phyloP scores from a whole-genome alignment of 2,888 invertebrate genomes.

The Lithophane socia region DNA sequence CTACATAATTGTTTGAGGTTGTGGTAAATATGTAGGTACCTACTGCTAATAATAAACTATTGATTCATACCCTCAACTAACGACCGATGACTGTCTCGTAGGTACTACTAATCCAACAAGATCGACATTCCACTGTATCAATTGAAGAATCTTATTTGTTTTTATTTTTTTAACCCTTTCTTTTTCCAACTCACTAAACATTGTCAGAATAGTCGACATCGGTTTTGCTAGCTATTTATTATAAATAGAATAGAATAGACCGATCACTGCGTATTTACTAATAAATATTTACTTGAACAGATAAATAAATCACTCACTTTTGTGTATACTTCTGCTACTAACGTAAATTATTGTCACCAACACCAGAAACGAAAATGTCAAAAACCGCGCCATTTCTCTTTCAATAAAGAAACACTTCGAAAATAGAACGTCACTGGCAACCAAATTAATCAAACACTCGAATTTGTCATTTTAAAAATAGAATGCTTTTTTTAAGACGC shows the following conservation, averaged over 20 bases:
- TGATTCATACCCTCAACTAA: constrained; percentile 17
- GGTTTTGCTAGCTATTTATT: no score
- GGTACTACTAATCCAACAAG: no score
- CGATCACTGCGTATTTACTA: constrained; percentile 6
- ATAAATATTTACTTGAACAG: constrained; percentile 13
- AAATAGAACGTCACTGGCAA: constrained; percentile 43
- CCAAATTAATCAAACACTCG: constrained; percentile 33
- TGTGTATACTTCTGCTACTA: constrained; percentile 57
- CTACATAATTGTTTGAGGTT: constrained; percentile 11
- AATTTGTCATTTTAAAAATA: constrained; percentile 54
- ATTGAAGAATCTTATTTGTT: no score
- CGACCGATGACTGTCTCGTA: background rate
- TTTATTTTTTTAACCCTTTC: no score
- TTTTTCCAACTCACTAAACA: no score
- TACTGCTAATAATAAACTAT: constrained; percentile 8
- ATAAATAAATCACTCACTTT: constrained; percentile 49
- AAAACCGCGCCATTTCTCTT: constrained; percentile 56
- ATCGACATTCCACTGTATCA: no score
- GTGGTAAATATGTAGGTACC: constrained; percentile 7
- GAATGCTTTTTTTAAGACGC: constrained; percentile 35
- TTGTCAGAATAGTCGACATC: no score
- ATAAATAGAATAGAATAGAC: no score
- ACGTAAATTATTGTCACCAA: constrained; percentile 59
- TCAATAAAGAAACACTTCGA: constrained; percentile 21
- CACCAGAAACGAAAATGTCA: constrained; percentile 50